Evolutionary conservation across 2,888 invertebrate genomes (phyloP).

Genomic region (Argyresthia goedartella): DNA sequence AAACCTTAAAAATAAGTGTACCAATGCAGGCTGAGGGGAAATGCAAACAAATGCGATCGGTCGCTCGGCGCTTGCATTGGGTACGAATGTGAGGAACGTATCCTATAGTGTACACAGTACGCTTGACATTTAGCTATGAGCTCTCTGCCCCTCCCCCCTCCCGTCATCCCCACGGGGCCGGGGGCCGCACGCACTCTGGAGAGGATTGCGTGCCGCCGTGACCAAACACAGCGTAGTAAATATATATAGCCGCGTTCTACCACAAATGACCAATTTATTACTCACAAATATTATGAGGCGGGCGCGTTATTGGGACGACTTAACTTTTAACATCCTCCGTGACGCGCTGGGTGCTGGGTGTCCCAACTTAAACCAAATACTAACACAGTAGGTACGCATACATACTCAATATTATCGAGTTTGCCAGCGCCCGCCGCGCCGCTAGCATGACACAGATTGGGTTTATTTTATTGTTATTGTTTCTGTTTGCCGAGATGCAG

Average conservation of each 20-base stretch:
- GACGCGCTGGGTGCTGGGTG: conserved; percentile 25
- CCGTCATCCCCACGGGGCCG: no score
- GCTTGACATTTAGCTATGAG: conserved; percentile 10
- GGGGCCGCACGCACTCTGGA: neutral
- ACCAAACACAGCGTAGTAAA: no score
- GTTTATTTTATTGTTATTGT: neutral
- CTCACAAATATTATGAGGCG: no score
- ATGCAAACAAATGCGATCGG: conserved; percentile 46
- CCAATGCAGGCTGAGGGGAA: conserved; percentile 36
- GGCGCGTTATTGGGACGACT: no score
- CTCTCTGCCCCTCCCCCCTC: no score
- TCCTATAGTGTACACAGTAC: conserved; percentile 18
- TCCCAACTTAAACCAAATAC: conserved; percentile 55
- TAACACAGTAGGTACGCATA: conserved; percentile 38
- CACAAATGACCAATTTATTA: no score
- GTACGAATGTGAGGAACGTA: conserved; percentile 16
- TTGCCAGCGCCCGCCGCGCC: conserved; percentile 10
- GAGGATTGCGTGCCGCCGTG: neutral
- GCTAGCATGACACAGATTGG: neutral
- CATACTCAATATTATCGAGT: conserved; percentile 25
- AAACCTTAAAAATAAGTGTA: conserved; percentile 59
- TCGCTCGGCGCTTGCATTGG: conserved; percentile 2
- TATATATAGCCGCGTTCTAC: no score
- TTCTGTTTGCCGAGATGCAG: no score
- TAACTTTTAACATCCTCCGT: neutral